These are phyloP conservation scores for Acipenser ruthenus DNA, from an alignment of 2,797 vertebrate species.

Conservation along the genomic window DNA sequence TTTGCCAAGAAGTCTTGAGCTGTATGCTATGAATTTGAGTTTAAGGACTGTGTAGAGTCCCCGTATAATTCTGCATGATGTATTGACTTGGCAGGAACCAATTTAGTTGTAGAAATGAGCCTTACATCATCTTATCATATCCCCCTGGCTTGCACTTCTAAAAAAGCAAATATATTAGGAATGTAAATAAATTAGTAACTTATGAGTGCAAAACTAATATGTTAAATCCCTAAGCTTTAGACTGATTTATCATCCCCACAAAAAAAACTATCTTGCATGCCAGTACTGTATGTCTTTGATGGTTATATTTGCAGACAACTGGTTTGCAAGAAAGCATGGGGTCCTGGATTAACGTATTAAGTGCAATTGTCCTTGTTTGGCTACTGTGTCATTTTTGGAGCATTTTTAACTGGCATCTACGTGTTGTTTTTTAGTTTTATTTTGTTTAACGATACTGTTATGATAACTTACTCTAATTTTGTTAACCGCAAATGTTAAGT, in stretches of 20 bases:
- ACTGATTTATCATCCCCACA: slow-evolving; percentile 42
- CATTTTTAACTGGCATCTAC: too few relatives aligned
- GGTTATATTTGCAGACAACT: too few relatives aligned
- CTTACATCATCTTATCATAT: slow-evolving; percentile 66
- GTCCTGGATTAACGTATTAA: too few relatives aligned
- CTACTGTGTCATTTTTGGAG: too few relatives aligned
- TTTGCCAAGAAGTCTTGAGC: slow-evolving; percentile 59
- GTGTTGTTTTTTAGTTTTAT: too few relatives aligned
- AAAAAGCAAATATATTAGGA: slow-evolving; percentile 51
- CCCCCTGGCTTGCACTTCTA: slow-evolving; percentile 44
- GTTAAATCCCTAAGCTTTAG: slow-evolving; percentile 38
- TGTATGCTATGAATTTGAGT: slow-evolving; percentile 14
- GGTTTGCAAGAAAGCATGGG: too few relatives aligned
- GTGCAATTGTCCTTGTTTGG: too few relatives aligned
- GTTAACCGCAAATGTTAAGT: too few relatives aligned
- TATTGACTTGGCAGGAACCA: slow-evolving; percentile 62
- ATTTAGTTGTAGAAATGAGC: slow-evolving; percentile 62
- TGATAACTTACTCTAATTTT: too few relatives aligned
- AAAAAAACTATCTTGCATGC: too few relatives aligned
- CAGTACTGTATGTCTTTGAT: too few relatives aligned
- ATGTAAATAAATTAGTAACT: slow-evolving; percentile 56
- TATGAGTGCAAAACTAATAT: slow-evolving; percentile 40
- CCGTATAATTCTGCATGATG: slow-evolving; percentile 69
- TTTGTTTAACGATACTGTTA: too few relatives aligned
- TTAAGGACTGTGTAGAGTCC: slow-evolving; percentile 52